These are phyloP conservation scores for Callopanchax toddi DNA, from an alignment of 2,113 vertebrate species.

Conservation along the genomic window DNA sequence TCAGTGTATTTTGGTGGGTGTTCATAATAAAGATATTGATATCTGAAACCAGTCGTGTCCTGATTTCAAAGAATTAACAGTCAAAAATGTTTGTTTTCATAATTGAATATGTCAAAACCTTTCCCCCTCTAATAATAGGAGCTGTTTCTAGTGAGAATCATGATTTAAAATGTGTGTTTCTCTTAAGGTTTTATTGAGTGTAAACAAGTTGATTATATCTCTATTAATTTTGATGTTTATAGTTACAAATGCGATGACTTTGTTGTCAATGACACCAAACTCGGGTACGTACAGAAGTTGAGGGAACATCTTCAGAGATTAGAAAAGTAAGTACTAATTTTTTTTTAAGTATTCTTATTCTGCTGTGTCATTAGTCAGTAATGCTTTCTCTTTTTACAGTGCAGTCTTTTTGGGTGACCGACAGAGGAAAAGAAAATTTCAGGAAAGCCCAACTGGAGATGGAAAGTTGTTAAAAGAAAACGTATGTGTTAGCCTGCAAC, in stretches of 20 bases:
- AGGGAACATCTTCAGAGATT: slow-evolving; percentile 96
- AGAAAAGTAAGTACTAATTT: slow-evolving; percentile 89
- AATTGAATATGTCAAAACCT: not conserved
- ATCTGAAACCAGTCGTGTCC: not conserved
- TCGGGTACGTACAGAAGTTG: slow-evolving; percentile 93
- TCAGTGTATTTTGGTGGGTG: slow-evolving; percentile 95
- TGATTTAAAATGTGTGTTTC: not conserved
- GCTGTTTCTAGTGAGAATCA: not conserved
- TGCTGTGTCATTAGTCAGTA: not conserved
- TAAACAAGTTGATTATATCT: not conserved
- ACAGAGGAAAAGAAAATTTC: slow-evolving; percentile 93
- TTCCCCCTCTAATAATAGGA: not conserved
- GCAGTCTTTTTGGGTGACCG: slow-evolving; percentile 87
- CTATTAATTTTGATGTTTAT: slow-evolving; percentile 58
- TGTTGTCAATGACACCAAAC: slow-evolving; percentile 96
- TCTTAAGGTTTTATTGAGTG: not conserved
- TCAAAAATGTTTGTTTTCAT: not conserved
- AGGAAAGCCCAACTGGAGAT: slow-evolving; percentile 87
- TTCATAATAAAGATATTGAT: not conserved
- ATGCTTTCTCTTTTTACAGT: slow-evolving; percentile 71
- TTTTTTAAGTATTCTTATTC: not conserved
- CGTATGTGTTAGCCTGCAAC: slow-evolving; percentile 78
- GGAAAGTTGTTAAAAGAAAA: slow-evolving; percentile 91
- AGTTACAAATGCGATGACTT: slow-evolving; percentile 99
- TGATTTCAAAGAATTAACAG: not conserved